Percentiles rank a stretch among this genome's conserved stretches.
Evolutionary conservation across 2,113 vertebrate genomes (phyloP).

Genomic region (Pan troglodytes): NHGRI_mPanTro3-v2.1_pri NC_072402.2:171302501-171303000

Average conservation of each 20-base stretch:
- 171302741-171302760: neutral
- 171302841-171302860: too few relatives aligned
- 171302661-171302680: neutral
- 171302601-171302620: neutral
- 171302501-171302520: neutral
- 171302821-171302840: neutral
- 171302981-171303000: neutral
- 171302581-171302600: neutral
- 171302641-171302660: neutral
- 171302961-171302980: neutral
- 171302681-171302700: neutral
- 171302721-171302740: fast-evolving
- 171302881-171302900: neutral
- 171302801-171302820: neutral
- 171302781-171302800: neutral
- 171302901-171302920: neutral
- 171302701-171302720: too few relatives aligned
- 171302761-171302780: neutral
- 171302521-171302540: neutral
- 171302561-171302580: neutral
- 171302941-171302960: too few relatives aligned
- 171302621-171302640: neutral
- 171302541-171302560: neutral
- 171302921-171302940: neutral
- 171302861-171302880: neutral